Base-by-base conservation (phyloP, 2,888 invertebrate genomes). In the Lochmaea capreae region DNA sequence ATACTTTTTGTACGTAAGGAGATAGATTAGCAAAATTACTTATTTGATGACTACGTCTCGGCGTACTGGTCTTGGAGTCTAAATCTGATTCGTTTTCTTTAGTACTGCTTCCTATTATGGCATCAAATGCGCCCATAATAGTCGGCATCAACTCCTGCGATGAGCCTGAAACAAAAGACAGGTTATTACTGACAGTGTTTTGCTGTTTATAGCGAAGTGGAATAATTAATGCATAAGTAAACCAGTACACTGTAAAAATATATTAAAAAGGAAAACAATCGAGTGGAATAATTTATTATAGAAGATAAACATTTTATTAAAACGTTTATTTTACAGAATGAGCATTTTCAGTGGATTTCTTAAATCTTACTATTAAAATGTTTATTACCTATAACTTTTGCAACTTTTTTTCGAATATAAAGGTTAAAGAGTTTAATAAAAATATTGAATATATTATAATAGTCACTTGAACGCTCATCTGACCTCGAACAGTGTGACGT, bases 81-180 rank as follows among this genome's bases (percentile, higher is more conserved):
- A 74, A 54, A 26, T 81, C 77, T 57, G 73, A 59, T 22, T 75
- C 62, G 42, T 78, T 72, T 43, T 79, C 75, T 65, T 73, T 79
- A 65, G 79, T 81, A 70, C 77, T 83, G 74, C 88, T 89, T 81
- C 89, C 91, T 82, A 90, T 90, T 79, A 96, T 89, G 78, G 94
- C 93, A 89, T 97, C 96, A 87, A 95, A 96, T 88, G 95, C 94
- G 78, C 94, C 94, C 88, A 97, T 91, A 77, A 96, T 90, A 80
- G 94, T 93, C 75, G 96, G 95, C 86, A 95, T 93, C 87, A 97
- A 89, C 86, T 97, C 96, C 83, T 94, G 93, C 81, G 95, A 94
- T 84, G 94, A 93, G 87, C 96, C 96, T 96, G 92, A 62, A 91
- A 91, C 81, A 84, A 88, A 75, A 65, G 42, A 49, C 43, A 9